These are phyloP conservation scores for Rotaria magnacalcarata DNA, from an alignment of 2,888 invertebrate species.

Conservation along the genomic window DNA sequence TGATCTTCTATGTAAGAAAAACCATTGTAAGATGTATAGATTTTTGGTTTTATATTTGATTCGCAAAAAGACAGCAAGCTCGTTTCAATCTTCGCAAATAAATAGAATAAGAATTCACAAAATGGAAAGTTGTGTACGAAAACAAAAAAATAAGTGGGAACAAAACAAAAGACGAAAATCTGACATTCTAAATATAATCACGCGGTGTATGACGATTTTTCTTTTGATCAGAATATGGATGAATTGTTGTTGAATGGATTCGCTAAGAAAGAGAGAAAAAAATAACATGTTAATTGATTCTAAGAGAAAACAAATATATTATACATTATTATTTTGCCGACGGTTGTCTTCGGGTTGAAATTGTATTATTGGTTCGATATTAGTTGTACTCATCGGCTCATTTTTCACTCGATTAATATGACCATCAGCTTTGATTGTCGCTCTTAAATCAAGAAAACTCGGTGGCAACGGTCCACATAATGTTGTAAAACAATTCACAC, in stretches of 20 bases:
- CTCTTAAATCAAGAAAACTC: slow-evolving; percentile 23
- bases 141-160: not conserved
- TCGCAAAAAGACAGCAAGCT: not conserved
- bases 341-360: not conserved
- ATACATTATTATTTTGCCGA: not conserved
- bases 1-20: no score
- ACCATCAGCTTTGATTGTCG: not conserved
- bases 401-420: not conserved
- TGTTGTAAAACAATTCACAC: not conserved
- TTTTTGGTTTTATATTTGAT: not conserved
- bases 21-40: no score
- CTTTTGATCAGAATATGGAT: not conserved
- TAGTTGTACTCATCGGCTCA: not conserved
- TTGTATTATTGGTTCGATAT: not conserved
- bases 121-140: not conserved
- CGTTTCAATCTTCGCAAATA: not conserved
- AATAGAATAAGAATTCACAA: not conserved
- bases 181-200: not conserved
- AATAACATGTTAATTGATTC: not conserved
- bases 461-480: slow-evolving; percentile 14
- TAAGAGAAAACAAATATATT: not conserved
- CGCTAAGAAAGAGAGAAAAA: not conserved
- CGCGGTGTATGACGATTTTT: not conserved
- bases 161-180: not conserved
- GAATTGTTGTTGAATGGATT: not conserved